Evolutionary conservation across 2,113 vertebrate species (phyloP).

Genomic region (Aldabrachelys gigantea): DNA sequence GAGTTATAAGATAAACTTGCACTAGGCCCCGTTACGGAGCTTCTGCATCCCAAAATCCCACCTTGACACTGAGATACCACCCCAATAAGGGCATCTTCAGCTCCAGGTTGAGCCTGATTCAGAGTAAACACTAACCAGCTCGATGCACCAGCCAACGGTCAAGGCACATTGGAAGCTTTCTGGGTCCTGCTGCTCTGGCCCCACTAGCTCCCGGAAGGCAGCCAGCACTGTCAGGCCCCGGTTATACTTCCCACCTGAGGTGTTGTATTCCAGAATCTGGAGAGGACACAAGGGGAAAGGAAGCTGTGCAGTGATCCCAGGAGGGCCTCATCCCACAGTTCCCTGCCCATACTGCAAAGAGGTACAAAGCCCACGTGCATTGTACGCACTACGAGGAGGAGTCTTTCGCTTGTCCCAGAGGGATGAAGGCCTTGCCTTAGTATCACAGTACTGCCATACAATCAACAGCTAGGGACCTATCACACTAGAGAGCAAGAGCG

Average conservation of each 20-base stretch:
- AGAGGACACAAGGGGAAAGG: neutral
- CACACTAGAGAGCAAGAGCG: no score
- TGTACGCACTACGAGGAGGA: neutral
- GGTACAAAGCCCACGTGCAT: neutral
- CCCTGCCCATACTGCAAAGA: neutral
- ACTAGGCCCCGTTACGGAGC: no score
- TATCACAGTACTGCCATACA: no score
- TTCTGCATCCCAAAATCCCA: neutral
- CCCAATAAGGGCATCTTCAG: neutral
- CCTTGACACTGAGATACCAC: fast-evolving
- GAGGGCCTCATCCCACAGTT: neutral
- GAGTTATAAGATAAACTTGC: neutral
- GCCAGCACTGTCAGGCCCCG: constrained; percentile 90
- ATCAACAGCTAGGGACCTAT: no score
- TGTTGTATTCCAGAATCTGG: constrained; percentile 89
- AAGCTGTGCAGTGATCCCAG: neutral
- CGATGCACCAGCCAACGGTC: constrained; percentile 93
- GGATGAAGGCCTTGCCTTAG: no score
- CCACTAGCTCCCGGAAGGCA: constrained; percentile 81
- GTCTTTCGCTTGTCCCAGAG: neutral
- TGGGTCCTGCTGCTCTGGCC: constrained; percentile 70
- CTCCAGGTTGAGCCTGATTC: neutral
- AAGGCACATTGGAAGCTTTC: constrained; percentile 81
- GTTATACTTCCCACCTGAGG: constrained; percentile 89
- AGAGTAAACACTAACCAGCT: constrained; percentile 84